A percentile compares a stretch with the other conserved stretches of the same genome.
Conservation (phyloP, 2,797 vertebrate genomes). For the Leptatherina wallacei region DNA sequence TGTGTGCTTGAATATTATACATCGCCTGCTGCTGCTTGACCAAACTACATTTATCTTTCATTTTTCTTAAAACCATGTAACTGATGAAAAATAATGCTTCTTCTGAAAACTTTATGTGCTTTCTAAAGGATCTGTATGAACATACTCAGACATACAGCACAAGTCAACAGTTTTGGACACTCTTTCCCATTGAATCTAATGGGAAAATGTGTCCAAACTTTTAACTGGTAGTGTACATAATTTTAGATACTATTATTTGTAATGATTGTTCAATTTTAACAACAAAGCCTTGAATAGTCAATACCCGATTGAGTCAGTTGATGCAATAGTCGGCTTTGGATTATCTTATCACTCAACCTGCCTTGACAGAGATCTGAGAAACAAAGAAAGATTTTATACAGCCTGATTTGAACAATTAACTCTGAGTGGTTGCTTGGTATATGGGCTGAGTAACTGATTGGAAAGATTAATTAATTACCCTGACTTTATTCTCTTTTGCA, state of each 20-base stretch:
- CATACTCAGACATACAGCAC: too few species aligned
- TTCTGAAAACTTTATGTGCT: not conserved
- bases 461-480: constrained; percentile 9
- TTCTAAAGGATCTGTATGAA: not conserved
- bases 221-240: too few species aligned
- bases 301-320: constrained; percentile 25
- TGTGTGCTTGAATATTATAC: constrained; percentile 50
- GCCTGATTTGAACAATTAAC: not conserved
- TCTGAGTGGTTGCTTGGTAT: too few species aligned
- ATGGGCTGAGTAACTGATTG: too few species aligned
- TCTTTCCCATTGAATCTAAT: too few species aligned
- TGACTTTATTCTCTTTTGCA: constrained; percentile 18
- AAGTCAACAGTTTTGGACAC: too few species aligned
- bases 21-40: constrained; percentile 19
- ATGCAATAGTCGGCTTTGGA: constrained; percentile 24
- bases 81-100: not conserved
- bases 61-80: not conserved
- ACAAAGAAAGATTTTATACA: constrained; percentile 22
- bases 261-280: not conserved
- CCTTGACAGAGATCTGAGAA: constrained; percentile 35
- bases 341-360: constrained; percentile 31
- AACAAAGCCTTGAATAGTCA: constrained; percentile 12
- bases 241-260: too few species aligned
- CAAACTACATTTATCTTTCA: constrained; percentile 4
- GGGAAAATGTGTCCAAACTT: too few species aligned